phyloP scores from a whole-genome alignment of 2,797 vertebrate species.

The Semotilus atromaculatus region DNA sequence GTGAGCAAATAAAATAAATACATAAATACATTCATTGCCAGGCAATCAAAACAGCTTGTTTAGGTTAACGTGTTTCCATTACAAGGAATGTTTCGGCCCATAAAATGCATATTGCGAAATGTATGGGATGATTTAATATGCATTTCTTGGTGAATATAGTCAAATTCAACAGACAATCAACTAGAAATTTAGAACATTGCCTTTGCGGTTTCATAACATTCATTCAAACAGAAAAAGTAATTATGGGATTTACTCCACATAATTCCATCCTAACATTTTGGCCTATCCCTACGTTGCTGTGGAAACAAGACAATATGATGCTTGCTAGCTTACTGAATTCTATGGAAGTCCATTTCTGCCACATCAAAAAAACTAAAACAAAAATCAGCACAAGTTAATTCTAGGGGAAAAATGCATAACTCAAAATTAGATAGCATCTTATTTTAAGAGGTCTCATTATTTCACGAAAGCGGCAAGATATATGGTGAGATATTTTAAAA shows the following conservation, averaged over 20 bases:
- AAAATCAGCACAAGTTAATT: background rate
- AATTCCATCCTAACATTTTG: conserved; percentile 2
- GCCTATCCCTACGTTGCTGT: conserved; percentile 15
- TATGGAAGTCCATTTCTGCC: background rate
- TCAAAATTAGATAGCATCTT: background rate
- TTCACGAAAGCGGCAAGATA: background rate
- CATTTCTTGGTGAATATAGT: background rate
- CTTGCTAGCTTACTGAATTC: background rate
- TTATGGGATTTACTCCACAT: conserved; percentile 21
- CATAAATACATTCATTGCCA: conserved; percentile 5
- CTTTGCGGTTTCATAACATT: conserved; percentile 18
- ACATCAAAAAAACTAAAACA: background rate
- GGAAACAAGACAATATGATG: conserved; percentile 24
- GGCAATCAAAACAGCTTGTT: conserved; percentile 44
- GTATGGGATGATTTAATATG: conserved; percentile 14
- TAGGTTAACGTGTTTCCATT: conserved; percentile 43
- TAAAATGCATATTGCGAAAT: conserved; percentile 47
- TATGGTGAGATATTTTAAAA: background rate
- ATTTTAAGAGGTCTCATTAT: background rate
- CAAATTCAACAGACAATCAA: background rate
- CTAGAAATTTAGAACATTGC: conserved; percentile 19
- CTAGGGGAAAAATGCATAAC: background rate
- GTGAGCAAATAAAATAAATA: background rate
- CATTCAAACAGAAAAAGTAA: conserved; percentile 31
- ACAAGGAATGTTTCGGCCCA: background rate